Conservation (phyloP, 2,797 vertebrate genomes). For the Alfaro cultratus region DNA sequence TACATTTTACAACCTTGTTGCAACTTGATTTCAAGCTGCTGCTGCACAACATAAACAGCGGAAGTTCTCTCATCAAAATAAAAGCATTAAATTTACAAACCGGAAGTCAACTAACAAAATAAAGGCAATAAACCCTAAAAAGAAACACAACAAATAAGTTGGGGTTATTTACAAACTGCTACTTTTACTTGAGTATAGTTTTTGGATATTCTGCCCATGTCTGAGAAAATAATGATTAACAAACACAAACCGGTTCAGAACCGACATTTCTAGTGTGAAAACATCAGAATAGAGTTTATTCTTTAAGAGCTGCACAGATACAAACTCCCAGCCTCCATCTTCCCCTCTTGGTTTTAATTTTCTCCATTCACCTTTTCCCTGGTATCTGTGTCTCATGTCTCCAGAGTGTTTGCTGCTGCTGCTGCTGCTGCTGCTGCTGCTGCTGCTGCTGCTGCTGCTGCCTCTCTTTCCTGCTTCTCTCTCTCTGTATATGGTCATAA, state of each 20-base stretch:
- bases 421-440: too few relatives aligned
- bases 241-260: not conserved
- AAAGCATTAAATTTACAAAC: too few relatives aligned
- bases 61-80: too few relatives aligned
- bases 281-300: constrained; percentile 48
- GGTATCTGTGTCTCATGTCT: not conserved
- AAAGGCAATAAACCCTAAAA: too few relatives aligned
- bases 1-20: too few relatives aligned
- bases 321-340: not conserved
- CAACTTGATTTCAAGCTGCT: too few relatives aligned
- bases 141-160: too few relatives aligned
- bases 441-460: not conserved
- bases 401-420: not conserved
- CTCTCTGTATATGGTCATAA: constrained; percentile 66
- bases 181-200: too few relatives aligned
- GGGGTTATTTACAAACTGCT: too few relatives aligned
- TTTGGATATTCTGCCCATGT: too few relatives aligned
- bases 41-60: too few relatives aligned
- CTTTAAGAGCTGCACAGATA: constrained; percentile 43
- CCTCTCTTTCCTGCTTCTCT: constrained; percentile 6
- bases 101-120: too few relatives aligned
- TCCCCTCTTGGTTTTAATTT: not conserved
- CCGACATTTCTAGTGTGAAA: constrained; percentile 6
- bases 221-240: not conserved
- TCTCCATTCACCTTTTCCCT: not conserved